Conservation (phyloP, 2,888 invertebrate genomes). For the Nemotelus pantherinus region DNA sequence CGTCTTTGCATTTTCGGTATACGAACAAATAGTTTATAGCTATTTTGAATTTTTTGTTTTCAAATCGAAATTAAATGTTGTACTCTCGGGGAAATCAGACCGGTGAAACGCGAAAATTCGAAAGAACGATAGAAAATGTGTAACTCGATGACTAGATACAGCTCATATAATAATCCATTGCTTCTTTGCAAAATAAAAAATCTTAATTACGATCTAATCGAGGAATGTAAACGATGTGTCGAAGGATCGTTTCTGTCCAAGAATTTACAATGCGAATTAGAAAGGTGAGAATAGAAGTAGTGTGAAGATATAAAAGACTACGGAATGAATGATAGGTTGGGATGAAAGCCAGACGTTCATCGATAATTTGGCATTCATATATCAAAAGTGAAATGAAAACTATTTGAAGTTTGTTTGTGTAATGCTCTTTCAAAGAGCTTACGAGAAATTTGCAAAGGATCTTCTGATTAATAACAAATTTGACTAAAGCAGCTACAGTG, state of each 20-base stretch:
- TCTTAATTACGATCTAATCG: conserved; percentile 53
- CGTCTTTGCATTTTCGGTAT: conserved; percentile 19
- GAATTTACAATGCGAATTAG: conserved; percentile 59
- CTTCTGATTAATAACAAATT: too few relatives aligned
- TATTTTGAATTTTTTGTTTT: background rate
- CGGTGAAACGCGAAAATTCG: conserved; percentile 39
- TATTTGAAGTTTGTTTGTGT: too few relatives aligned
- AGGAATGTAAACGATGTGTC: conserved; percentile 60
- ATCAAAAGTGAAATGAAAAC: too few relatives aligned
- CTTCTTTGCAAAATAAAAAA: conserved; percentile 43
- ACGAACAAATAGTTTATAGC: conserved; percentile 10
- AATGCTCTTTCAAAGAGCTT: too few relatives aligned
- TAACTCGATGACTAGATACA: conserved; percentile 42
- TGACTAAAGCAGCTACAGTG: too few relatives aligned
- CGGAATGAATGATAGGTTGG: too few relatives aligned
- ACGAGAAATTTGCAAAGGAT: too few relatives aligned
- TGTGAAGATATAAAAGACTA: too few relatives aligned
- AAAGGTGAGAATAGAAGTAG: conserved; percentile 56
- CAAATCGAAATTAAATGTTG: conserved; percentile 40
- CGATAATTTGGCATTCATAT: too few relatives aligned
- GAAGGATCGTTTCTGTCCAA: conserved; percentile 60
- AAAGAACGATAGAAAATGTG: conserved; percentile 41
- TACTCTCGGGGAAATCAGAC: conserved; percentile 20
- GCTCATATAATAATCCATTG: conserved; percentile 39
- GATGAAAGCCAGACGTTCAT: too few relatives aligned